These are phyloP conservation scores for Sinhomidia bicolor DNA, from an alignment of 2,888 invertebrate genomes.

Conservation along the genomic window DNA sequence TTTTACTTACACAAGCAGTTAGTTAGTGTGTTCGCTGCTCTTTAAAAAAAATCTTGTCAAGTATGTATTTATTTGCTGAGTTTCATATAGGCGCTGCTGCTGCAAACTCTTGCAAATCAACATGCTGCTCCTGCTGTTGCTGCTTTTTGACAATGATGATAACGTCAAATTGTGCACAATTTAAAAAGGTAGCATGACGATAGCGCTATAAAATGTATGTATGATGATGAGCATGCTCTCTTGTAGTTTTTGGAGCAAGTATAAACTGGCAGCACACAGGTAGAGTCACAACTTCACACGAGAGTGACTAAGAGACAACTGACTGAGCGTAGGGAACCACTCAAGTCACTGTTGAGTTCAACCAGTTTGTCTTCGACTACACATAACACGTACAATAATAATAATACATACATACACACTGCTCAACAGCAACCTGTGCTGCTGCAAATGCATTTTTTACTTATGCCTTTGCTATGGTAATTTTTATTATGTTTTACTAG, in stretches of 20 bases:
- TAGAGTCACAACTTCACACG: conserved; percentile 67
- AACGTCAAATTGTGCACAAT: conserved; percentile 27
- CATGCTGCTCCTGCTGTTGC: no score
- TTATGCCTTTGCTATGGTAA: no score
- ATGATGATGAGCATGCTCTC: no score
- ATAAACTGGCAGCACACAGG: conserved; percentile 47
- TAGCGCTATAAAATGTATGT: no score
- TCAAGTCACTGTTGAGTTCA: conserved; percentile 64
- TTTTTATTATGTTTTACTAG: background rate
- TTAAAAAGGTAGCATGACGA: conserved; percentile 39
- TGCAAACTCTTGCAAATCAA: no score
- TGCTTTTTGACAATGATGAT: background rate
- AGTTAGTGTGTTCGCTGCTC: background rate
- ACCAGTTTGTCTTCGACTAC: conserved; percentile 48
- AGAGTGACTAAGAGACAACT: conserved; percentile 68
- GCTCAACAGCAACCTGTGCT: no score
- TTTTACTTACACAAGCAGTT: background rate
- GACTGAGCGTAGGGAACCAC: conserved; percentile 56
- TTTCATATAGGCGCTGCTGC: no score
- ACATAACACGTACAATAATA: no score
- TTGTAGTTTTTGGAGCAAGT: no score
- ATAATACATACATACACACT: no score
- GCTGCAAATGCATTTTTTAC: background rate
- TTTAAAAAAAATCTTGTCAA: no score
- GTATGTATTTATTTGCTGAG: no score